Base-by-base conservation (phyloP, 2,888 invertebrate species). In the Rotaria socialis region DNA sequence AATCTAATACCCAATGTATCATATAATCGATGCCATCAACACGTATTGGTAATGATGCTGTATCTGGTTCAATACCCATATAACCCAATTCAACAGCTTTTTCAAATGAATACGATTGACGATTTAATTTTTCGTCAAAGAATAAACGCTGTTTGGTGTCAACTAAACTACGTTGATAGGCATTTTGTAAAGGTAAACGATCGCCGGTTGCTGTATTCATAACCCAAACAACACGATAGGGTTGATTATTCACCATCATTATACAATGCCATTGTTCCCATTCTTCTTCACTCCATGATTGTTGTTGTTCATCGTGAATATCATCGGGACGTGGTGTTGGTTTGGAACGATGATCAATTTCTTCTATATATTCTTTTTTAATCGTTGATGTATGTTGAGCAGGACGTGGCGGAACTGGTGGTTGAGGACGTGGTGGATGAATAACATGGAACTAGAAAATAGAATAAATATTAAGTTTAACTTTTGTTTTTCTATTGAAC, bases 1-100 rank as follows among this genome's bases (percentile, higher is more conserved):
- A 80, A 85, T 87, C 87, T 80, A 85, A 85, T 35, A 87, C 87
- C 87, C 87, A 87, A 27, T 87, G 85, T 27, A 87, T 85, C 24
- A 85, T 87, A 27, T 87, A 87, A 16, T 80, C 85, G 19, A 87
- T 87, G 19, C 85, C 84, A 43, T 87, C 85, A 8, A 87, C 87
- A 80, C 50, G 41, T 24, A 87, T 56, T 14, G 85, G 85, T 58
- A 87, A 56, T 14, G 87, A 80, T 22, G 58, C 43, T 19, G 56
- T 85, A 52, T 87, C 87, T 14, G 85, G 75, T 80, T 87, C 87
- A 52, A 85, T 84, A 27, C 86, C 86, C 22, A 86, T 80, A 8
- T 85, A 56, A 50, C 86, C 85, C 10, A 27, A 74, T 74, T 74
- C 74, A 74, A 74, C 74, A 41, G 74, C 74, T 19, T 41, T 14